Percentiles rank a stretch among this genome's conserved stretches.
These are phyloP conservation scores for Strongylocentrotus purpuratus DNA, from an alignment of 35 echinoderm and acorn worm species.

Conservation along the genomic window DNA sequence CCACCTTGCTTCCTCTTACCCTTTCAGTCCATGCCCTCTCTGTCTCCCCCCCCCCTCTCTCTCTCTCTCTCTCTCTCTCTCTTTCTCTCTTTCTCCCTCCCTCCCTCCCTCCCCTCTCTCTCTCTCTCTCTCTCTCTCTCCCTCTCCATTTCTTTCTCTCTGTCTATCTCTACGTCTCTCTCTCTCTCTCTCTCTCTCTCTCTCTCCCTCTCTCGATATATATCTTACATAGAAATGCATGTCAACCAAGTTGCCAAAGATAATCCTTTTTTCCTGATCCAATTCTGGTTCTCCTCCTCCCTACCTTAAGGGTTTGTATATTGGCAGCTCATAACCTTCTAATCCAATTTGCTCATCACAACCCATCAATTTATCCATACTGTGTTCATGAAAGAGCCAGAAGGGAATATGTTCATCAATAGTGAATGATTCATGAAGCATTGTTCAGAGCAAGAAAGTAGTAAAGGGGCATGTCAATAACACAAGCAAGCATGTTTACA, in stretches of 20 bases:
- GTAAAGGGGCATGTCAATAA: background rate
- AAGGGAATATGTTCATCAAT: background rate
- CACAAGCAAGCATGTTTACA: background rate
- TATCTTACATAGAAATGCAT: background rate
- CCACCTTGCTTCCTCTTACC: background rate
- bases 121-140: background rate
- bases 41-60: no score
- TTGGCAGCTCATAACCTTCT: background rate
- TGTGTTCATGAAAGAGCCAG: background rate
- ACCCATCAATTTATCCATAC: background rate
- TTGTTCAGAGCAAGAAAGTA: background rate
- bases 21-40: background rate
- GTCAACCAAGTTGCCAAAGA: background rate
- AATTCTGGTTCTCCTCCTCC: background rate
- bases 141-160: no score
- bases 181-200: no score
- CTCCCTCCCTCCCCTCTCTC: background rate
- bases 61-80: no score
- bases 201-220: no score
- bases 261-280: background rate
- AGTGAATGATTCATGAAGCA: no score
- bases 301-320: background rate
- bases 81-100: no score
- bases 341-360: constrained; percentile 2
- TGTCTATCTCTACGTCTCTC: no score